Base-by-base conservation (phyloP, 2,797 vertebrate species). In the Characodon lateralis region DNA sequence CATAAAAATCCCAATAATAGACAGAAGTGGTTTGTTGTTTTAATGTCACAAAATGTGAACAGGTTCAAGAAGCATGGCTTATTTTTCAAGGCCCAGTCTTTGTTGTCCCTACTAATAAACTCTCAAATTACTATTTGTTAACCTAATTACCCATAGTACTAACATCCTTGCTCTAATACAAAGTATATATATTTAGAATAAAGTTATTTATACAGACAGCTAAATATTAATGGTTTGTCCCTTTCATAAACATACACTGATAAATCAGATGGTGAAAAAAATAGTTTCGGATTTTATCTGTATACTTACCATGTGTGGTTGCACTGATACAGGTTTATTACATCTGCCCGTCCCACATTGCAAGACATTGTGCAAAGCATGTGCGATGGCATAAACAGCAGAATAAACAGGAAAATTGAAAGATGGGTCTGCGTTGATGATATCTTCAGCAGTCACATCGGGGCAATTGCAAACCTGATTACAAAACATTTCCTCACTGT, bases 261-360 rank as follows among this genome's bases (percentile, higher is more conserved):
- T 48, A 14, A 46, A 55, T 24, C 1, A 56, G 6, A 41, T 48
- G 35, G 28, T 68, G 9, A 53, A 53, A 41, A 22, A 65, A 31
- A 10, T 3, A 24, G 14, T n/a, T 24, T 46, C 61, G 8, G 20
- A 46, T 48, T 63, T 2, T 28, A 26, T 58, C 35, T 53, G 8
- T 63, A 41, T 41, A 80, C 94, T 94, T 88, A 98, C 97, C 96
- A 96, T 95, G 83, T 96, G 90, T 2, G 97, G 97, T n/a, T 93
- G 91, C 35, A 96, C 82, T 0, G 72, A 86, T 9, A 77, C 83
- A 18, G 78, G 87, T 28, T 72, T 84, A 9, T 86, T 83, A 90
- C 97, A 98, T 1, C 0, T 20, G 3, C 91, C 91, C 0, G 61
- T 79, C 70, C 86, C 76, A 5, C 97, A 98, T 35, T 94, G 89